Conservation (phyloP, 2,113 vertebrate species). For the Castor canadensis region DNA sequence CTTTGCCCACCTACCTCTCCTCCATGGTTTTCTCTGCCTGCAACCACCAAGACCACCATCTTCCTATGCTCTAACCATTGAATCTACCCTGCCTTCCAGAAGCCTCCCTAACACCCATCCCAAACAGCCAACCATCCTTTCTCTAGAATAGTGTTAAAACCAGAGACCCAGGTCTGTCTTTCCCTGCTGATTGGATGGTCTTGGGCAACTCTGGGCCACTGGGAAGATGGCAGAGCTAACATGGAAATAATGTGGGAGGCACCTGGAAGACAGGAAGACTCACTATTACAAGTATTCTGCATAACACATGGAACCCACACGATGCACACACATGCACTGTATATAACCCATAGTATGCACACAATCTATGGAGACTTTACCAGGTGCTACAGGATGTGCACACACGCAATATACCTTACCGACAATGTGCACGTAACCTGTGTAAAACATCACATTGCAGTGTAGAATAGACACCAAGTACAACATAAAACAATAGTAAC, state of each 20-base stretch:
- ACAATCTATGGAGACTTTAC: neutral
- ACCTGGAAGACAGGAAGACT: neutral
- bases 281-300: neutral
- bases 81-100: neutral
- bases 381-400: too few relatives aligned
- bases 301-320: neutral
- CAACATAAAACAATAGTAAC: neutral
- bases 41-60: neutral
- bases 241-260: neutral
- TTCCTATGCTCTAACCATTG: neutral
- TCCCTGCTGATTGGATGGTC: neutral
- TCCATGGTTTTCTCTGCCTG: neutral
- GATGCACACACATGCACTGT: too few relatives aligned
- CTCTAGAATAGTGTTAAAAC: neutral
- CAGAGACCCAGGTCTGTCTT: neutral
- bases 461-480: neutral
- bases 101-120: neutral
- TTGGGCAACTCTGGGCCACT: neutral
- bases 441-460: too few relatives aligned
- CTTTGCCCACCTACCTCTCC: neutral
- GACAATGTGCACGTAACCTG: too few relatives aligned
- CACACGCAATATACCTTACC: too few relatives aligned
- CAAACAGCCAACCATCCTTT: neutral
- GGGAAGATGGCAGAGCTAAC: neutral
- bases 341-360: neutral